Percentiles rank a stretch among this genome's conserved stretches.
Conservation (phyloP, 2,797 vertebrate genomes). For the Halcyon chelicuti region DNA sequence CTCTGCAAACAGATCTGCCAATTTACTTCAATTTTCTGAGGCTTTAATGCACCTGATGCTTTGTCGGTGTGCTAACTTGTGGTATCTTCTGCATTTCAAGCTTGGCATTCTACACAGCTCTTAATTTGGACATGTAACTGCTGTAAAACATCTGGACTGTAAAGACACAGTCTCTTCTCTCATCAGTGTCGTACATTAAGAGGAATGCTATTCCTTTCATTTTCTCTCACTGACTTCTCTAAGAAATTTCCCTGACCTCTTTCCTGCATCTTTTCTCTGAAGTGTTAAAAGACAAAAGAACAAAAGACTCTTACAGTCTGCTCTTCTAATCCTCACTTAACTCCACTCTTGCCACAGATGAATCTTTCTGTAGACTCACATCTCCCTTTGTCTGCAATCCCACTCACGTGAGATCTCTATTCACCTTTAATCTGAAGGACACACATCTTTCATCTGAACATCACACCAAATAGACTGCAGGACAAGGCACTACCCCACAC, state of each 20-base stretch:
- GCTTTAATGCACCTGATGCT: background rate
- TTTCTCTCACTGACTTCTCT: background rate
- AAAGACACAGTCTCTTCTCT: background rate
- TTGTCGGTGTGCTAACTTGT: background rate
- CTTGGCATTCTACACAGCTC: background rate
- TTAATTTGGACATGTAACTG: background rate
- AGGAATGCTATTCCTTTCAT: background rate
- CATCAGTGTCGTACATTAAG: background rate
- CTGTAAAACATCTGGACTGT: background rate
- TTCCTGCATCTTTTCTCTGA: background rate
- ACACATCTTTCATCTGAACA: background rate
- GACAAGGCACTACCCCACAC: background rate
- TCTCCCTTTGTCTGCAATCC: background rate
- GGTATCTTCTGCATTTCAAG: background rate
- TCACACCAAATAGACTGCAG: background rate
- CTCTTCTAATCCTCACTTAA: background rate
- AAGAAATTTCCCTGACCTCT: background rate
- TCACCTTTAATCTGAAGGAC: background rate
- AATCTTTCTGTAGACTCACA: background rate
- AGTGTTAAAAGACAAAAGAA: background rate
- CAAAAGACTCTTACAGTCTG: rapidly evolving
- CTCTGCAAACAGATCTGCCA: background rate
- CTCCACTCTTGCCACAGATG: rapidly evolving
- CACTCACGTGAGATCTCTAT: background rate
- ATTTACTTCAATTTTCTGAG: background rate